phyloP scores from a whole-genome alignment of 2,888 invertebrate species.

The Mythimna pallens region DNA sequence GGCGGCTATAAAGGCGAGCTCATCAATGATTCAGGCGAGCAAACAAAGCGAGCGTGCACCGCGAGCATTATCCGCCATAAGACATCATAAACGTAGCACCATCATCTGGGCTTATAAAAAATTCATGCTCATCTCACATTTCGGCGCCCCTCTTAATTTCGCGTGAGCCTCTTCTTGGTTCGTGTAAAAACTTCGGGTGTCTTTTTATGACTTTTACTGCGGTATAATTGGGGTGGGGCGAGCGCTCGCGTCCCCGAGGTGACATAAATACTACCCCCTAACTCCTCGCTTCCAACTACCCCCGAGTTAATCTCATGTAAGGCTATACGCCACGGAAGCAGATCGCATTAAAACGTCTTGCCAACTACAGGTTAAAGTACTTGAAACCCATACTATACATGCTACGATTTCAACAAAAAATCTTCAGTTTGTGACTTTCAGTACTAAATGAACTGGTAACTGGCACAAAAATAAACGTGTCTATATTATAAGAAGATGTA shows the following conservation, averaged over 20 bases:
- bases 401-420: conserved; percentile 21
- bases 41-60: conserved; percentile 87
- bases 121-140: conserved; percentile 91
- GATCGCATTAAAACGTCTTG: conserved; percentile 82
- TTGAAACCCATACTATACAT: conserved; percentile 64
- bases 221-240: conserved; percentile 91
- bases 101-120: conserved; percentile 91
- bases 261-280: conserved; percentile 89
- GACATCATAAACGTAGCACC: conserved; percentile 90
- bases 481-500: conserved; percentile 9
- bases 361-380: conserved; percentile 76
- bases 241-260: conserved; percentile 89
- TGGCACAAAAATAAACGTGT: conserved; percentile 13
- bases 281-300: conserved; percentile 81
- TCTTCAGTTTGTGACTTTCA: conserved; percentile 4
- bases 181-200: conserved; percentile 91
- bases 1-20: conserved; percentile 84
- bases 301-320: conserved; percentile 89
- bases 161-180: conserved; percentile 89
- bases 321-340: conserved; percentile 83
- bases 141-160: conserved; percentile 91
- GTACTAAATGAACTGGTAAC: conserved; percentile 20
- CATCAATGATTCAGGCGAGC: conserved; percentile 88
- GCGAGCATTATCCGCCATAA: conserved; percentile 88
- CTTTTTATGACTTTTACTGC: conserved; percentile 91